These are phyloP conservation scores for Isurus oxyrinchus DNA, from an alignment of 2,113 vertebrate genomes.

Conservation along the genomic window DNA sequence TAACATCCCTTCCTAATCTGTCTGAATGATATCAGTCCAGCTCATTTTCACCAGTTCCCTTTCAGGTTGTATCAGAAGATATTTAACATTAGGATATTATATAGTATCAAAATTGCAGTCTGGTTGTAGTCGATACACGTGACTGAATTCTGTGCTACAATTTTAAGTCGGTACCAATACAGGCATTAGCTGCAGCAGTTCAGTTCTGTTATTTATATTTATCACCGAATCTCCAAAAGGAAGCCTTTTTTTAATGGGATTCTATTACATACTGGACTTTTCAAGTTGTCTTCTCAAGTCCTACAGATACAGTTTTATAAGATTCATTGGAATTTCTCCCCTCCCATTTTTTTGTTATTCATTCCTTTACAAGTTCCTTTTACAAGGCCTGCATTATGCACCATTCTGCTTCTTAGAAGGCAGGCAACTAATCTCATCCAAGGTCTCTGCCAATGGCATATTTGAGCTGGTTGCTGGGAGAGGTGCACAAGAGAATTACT, in stretches of 20 bases:
- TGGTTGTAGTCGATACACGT: neutral
- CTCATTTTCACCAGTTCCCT: conserved; percentile 13
- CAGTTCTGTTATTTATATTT: neutral
- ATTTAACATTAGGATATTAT: neutral
- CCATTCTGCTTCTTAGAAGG: neutral
- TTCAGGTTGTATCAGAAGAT: neutral
- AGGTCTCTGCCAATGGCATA: neutral
- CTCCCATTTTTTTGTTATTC: neutral
- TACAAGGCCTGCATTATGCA: conserved; percentile 8
- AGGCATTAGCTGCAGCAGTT: neutral
- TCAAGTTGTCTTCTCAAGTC: neutral
- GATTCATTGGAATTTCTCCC: neutral
- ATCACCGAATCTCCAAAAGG: neutral
- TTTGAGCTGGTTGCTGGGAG: conserved; percentile 22
- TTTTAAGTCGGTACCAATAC: neutral
- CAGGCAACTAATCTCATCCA: neutral
- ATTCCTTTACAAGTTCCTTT: neutral
- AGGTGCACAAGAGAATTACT: conserved; percentile 1
- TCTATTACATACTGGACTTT: neutral
- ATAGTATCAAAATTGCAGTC: neutral
- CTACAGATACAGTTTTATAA: neutral
- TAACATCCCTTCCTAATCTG: neutral
- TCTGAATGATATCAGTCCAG: neutral
- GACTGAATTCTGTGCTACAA: neutral
- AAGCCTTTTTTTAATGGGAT: neutral